Percentiles rank a stretch among this genome's conserved stretches.
phyloP scores from a whole-genome alignment of 2,888 invertebrate species.

The Rugalucina vietnamica region DNA sequence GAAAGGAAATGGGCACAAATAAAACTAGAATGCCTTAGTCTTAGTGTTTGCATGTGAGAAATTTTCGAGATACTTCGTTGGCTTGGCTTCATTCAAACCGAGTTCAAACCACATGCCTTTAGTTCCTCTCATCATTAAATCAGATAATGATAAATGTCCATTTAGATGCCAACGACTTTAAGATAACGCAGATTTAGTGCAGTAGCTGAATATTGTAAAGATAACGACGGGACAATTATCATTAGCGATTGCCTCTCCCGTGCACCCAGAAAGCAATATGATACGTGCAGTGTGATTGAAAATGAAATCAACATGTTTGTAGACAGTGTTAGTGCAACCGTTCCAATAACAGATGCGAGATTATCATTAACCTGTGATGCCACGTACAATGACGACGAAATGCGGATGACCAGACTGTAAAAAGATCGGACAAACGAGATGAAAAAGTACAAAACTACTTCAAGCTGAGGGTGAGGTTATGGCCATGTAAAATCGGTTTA shows the following conservation, averaged over 20 bases:
- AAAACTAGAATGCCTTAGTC: neutral
- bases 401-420: neutral
- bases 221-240: neutral
- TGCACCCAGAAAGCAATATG: neutral
- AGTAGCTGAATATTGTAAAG: neutral
- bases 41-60: neutral
- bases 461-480: no score
- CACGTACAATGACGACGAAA: neutral
- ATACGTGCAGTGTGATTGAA: neutral
- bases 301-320: neutral
- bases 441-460: no score
- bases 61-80: neutral
- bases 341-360: neutral
- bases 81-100: neutral
- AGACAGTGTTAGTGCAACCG: neutral
- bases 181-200: neutral
- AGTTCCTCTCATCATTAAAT: neutral
- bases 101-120: neutral
- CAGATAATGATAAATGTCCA: neutral
- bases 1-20: neutral
- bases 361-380: neutral
- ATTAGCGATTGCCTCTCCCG: neutral
- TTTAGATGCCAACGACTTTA: neutral
- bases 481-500: no score
- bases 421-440: neutral